These are phyloP conservation scores for Theristus sp. DNA, from an alignment of 2,888 invertebrate genomes.

Conservation along the genomic window DNA sequence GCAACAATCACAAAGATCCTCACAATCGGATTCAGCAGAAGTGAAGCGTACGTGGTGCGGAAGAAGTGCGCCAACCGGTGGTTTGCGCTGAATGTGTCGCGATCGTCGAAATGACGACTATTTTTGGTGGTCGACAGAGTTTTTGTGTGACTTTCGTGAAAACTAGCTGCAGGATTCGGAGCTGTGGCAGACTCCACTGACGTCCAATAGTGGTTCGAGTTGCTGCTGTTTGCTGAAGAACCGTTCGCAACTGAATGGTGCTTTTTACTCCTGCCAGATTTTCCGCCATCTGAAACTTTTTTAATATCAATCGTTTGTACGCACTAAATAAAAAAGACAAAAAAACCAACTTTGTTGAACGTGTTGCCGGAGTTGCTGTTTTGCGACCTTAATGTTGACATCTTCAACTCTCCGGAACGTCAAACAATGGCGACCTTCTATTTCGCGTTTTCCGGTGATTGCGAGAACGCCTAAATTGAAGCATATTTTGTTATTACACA, in stretches of 20 bases:
- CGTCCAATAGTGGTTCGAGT: too few relatives aligned
- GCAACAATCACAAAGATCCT: conserved; percentile 42
- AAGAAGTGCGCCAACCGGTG: conserved; percentile 21
- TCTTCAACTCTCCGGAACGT: conserved; percentile 12
- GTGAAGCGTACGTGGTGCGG: conserved; percentile 19
- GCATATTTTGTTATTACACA: too few relatives aligned
- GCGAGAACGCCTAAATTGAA: conserved; percentile 33
- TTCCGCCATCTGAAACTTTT: too few relatives aligned
- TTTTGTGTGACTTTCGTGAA: too few relatives aligned
- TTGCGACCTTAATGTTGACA: neutral
- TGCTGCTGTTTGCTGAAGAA: too few relatives aligned
- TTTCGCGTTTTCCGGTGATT: conserved; percentile 6
- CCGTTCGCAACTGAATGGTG: too few relatives aligned
- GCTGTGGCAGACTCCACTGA: too few relatives aligned
- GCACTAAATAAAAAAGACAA: too few relatives aligned
- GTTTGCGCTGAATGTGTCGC: conserved; percentile 38
- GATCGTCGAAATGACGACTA: neutral
- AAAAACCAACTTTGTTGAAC: too few relatives aligned
- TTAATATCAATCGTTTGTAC: too few relatives aligned
- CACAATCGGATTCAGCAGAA: conserved; percentile 19
- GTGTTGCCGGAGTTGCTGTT: neutral
- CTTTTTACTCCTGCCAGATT: too few relatives aligned
- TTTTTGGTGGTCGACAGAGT: neutral
- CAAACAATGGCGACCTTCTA: conserved; percentile 16
- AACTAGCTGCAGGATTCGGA: too few relatives aligned